Conservation (phyloP, 2,113 vertebrate genomes). For the Dipodomys spectabilis region DNA sequence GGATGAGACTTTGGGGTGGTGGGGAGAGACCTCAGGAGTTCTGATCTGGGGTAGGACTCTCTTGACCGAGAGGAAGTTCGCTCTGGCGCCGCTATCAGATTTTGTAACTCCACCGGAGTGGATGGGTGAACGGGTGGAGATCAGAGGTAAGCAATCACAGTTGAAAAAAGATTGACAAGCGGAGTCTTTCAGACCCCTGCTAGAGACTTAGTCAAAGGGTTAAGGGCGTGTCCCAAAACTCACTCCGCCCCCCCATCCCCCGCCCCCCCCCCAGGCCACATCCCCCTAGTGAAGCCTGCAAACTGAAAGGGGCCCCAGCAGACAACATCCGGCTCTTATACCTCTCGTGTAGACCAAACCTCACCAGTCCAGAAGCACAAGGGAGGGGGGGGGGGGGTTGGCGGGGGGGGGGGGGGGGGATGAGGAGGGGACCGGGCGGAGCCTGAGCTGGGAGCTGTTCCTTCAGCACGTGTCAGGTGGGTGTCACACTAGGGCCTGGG, state of each 20-base stretch:
- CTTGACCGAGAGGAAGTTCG: background rate
- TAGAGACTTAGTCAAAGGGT: background rate
- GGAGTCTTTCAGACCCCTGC: background rate
- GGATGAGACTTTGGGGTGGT: background rate
- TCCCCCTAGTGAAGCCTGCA: no score
- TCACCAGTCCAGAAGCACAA: fast-evolving
- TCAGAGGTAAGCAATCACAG: background rate
- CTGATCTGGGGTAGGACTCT: no score
- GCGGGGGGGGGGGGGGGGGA: no score
- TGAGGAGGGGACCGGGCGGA: background rate
- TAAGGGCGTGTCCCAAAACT: background rate
- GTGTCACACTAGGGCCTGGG: background rate
- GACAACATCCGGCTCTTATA: background rate
- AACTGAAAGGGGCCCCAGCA: fast-evolving
- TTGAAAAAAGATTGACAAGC: background rate
- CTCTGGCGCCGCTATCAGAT: background rate
- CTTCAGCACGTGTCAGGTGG: background rate
- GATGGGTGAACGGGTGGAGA: background rate
- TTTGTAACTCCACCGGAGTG: no score
- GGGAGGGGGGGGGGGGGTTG: no score
- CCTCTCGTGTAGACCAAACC: background rate
- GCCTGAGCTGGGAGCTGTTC: background rate
- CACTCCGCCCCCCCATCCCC: background rate
- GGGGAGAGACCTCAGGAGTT: background rate
- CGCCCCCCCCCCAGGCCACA: background rate